These are phyloP conservation scores for Heliconius hortense DNA, from an alignment of 2,888 invertebrate species.

Conservation along the genomic window DNA sequence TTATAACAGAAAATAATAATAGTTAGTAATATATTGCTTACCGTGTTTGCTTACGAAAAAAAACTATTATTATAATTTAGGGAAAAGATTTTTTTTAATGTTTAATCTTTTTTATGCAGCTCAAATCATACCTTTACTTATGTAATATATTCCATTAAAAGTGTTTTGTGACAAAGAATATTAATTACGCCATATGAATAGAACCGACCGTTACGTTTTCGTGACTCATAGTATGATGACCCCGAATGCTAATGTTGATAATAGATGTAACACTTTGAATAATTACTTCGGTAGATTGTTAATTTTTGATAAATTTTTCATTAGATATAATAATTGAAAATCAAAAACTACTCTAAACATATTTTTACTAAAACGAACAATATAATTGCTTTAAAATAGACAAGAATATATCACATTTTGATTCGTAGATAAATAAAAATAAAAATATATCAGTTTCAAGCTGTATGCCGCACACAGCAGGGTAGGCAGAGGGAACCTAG, in stretches of 20 bases:
- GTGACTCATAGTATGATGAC: constrained; percentile 39
- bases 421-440: no score
- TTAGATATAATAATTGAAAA: background rate
- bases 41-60: no score
- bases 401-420: background rate
- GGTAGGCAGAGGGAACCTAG: no score
- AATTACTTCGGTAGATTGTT: constrained; percentile 24
- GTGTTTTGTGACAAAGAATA: constrained; percentile 16
- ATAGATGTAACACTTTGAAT: constrained; percentile 32
- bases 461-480: no score
- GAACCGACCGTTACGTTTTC: constrained; percentile 26
- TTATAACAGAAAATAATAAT: no score
- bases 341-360: no score
- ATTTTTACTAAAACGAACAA: background rate
- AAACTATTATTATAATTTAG: background rate
- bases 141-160: background rate
- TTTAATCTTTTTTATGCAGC: background rate
- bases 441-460: no score
- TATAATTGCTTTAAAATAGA: background rate
- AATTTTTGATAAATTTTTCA: constrained; percentile 1
- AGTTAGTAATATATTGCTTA: no score
- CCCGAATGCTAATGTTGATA: constrained; percentile 36
- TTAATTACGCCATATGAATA: constrained; percentile 25
- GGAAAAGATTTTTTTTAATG: background rate
- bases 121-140: background rate